Base-by-base conservation (phyloP, 2,797 vertebrate species). In the Sebastes steindachneri region DNA sequence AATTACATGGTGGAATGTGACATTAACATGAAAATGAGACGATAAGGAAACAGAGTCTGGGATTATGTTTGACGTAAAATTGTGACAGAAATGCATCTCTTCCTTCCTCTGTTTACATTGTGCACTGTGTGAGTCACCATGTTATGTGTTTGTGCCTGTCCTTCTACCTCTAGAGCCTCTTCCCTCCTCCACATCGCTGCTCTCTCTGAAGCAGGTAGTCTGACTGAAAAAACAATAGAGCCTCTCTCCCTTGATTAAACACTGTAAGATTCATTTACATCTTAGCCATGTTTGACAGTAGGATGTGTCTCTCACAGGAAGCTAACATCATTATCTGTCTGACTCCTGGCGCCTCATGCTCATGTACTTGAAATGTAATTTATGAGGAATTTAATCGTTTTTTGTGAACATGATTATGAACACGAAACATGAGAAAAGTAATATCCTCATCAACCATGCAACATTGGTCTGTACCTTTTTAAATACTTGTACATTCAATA, bases 191-290 rank as follows among this genome's bases (percentile, higher is more conserved):
- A 28, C 68, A 60, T 55, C 5, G 7, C 65, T 77, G 53, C 29
- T 14, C 64, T 80, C 48, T 82, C 55, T 57, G 66, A 83, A 71
- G 83, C 84, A 85, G 69, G 82, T 86, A 71, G 53, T 68, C 66
- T 80, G 76, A 74, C 78, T 86, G 45, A 76, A 67, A 67, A 82
- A 83, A 85, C 84, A 86, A 80, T 79, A 83, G 74, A 80, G 72
- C 62, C 63, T 21, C 11, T 33, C 37, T 83, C 53, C 54, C 64
- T 77, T 78, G 69, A 80, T 89, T 87, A 80, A 86, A 89, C 74
- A 55, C 75, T 35, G 60, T 48, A 65, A 68, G 83, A 87, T 83
- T 78, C 74, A 90, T 88, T 91, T 78, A 69, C 74, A 75, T 89
- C 35, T 80, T 48, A 68, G 57, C 17, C 21, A 63, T 66, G 70